These are phyloP conservation scores for Protodeltote pygarga DNA, from an alignment of 2,888 invertebrate genomes.

Conservation along the genomic window DNA sequence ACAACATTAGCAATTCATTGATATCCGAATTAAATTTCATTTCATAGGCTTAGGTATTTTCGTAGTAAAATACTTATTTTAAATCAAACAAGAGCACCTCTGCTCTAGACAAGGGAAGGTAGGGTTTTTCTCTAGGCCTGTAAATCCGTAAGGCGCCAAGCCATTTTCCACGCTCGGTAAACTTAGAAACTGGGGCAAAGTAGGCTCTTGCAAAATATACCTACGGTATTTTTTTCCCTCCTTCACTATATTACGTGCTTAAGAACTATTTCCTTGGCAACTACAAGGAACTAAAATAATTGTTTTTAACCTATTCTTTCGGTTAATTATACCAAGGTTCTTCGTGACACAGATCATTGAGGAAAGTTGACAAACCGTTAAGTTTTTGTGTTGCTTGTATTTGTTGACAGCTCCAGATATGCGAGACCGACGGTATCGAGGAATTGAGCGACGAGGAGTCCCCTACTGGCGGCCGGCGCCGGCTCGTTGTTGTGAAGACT, in stretches of 20 bases:
- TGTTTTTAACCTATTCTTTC: conserved; percentile 59
- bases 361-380: too few species aligned
- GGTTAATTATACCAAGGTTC: conserved; percentile 36
- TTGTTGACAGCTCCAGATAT: conserved; percentile 89
- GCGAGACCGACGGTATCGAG: conserved; percentile 92
- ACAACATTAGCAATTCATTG: too few species aligned
- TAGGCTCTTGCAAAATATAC: conserved; percentile 81
- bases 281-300: conserved; percentile 71
- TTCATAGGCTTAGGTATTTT: conserved; percentile 16
- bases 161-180: conserved; percentile 82
- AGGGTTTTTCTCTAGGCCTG: conserved; percentile 67
- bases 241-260: conserved; percentile 76
- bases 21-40: too few species aligned
- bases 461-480: conserved; percentile 89
- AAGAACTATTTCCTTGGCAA: conserved; percentile 75
- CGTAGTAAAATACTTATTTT: conserved; percentile 37
- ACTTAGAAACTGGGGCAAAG: conserved; percentile 83
- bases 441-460: conserved; percentile 89
- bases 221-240: conserved; percentile 68
- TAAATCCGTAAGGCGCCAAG: conserved; percentile 76
- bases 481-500: conserved; percentile 91
- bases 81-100: conserved; percentile 39
- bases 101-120: conserved; percentile 49
- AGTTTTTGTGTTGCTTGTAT: neutral
- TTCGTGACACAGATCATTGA: too few species aligned